These are phyloP conservation scores for Phaedon cochleariae DNA, from an alignment of 2,888 invertebrate species.

Conservation along the genomic window DNA sequence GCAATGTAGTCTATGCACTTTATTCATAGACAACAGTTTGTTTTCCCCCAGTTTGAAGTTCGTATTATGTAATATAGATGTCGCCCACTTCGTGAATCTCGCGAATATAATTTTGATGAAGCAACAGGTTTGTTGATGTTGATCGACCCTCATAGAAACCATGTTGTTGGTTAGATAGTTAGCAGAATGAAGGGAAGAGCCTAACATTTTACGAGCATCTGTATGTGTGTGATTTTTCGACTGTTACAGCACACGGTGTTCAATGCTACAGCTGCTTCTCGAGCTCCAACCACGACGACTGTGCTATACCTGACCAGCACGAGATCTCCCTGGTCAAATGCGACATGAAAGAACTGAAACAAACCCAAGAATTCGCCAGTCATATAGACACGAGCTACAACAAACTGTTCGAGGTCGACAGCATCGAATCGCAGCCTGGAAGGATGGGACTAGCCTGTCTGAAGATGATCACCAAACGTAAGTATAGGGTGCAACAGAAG, in stretches of 20 bases:
- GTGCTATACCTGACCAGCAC: conserved; percentile 49
- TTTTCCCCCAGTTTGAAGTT: too few species aligned
- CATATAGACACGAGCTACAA: conserved; percentile 45
- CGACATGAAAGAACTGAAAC: conserved; percentile 44
- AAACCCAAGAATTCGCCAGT: conserved; percentile 48
- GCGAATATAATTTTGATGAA: too few species aligned
- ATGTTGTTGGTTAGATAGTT: too few species aligned
- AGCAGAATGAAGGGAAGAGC: too few species aligned
- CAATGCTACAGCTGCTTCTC: conserved; percentile 56
- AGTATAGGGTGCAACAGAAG: too few species aligned
- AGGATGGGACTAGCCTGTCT: conserved; percentile 51
- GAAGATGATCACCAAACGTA: conserved; percentile 55
- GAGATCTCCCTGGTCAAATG: conserved; percentile 47
- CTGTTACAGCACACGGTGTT: conserved; percentile 38
- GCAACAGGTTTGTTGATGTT: too few species aligned
- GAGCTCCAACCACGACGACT: conserved; percentile 48
- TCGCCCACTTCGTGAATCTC: too few species aligned
- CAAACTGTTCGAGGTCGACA: conserved; percentile 53
- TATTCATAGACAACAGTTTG: too few species aligned
- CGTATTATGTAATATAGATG: too few species aligned
- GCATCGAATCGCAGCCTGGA: conserved; percentile 41
- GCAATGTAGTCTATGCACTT: too few species aligned
- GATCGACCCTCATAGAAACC: too few species aligned
- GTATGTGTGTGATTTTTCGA: neutral
- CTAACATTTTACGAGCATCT: too few species aligned